Evolutionary conservation across 2,113 vertebrate species (phyloP).

Genomic region (Sander vitreus): DNA sequence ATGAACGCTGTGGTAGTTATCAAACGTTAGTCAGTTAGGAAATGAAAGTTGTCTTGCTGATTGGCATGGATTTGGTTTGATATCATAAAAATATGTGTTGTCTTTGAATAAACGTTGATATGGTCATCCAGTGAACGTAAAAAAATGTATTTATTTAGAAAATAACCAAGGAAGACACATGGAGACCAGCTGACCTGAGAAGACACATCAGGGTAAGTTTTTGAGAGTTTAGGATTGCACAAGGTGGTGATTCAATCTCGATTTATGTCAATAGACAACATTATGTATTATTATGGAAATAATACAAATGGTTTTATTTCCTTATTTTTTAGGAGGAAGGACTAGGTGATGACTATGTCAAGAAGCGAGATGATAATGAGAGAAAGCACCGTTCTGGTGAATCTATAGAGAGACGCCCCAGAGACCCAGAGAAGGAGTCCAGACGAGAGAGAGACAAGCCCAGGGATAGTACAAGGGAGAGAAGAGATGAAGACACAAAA

Average conservation of each 20-base stretch:
- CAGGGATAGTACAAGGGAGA: constrained; percentile 49
- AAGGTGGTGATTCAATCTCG: not conserved
- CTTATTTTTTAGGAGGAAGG: constrained; percentile 59
- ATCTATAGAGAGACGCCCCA: constrained; percentile 71
- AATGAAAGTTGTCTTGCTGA: not conserved
- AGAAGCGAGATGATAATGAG: constrained; percentile 61
- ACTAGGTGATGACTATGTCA: constrained; percentile 50
- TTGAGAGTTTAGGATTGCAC: constrained; percentile 13
- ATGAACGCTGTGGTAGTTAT: not conserved
- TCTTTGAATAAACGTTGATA: not conserved
- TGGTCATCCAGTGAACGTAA: not conserved
- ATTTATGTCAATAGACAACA: not conserved
- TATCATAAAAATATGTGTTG: not conserved
- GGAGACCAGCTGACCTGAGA: constrained; percentile 92
- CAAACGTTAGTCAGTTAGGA: not conserved
- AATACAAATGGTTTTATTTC: not conserved
- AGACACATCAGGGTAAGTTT: constrained; percentile 87
- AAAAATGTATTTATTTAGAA: constrained; percentile 78
- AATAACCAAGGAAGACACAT: constrained; percentile 94
- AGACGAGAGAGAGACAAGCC: constrained; percentile 61
- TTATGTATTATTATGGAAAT: not conserved
- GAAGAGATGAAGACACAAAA: constrained; percentile 52
- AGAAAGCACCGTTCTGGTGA: constrained; percentile 71
- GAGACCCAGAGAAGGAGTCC: constrained; percentile 70
- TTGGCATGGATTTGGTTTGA: not conserved